phyloP scores from a whole-genome alignment of 1,140 invertebrate species.

The Babylonia areolata region DNA sequence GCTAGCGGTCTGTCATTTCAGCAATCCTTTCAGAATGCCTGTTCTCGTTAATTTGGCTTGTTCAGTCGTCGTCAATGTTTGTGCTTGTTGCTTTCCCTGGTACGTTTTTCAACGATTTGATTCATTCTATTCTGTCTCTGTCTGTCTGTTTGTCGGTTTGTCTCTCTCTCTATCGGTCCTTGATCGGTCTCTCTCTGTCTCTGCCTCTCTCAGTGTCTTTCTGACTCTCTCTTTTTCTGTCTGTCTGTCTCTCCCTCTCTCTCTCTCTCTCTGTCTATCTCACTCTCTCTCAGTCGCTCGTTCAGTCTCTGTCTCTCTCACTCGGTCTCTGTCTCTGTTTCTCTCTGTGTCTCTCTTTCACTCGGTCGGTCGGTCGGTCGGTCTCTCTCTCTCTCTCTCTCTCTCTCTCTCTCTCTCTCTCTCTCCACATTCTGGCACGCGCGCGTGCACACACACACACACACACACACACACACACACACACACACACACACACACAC shows the following conservation, averaged over 20 bases:
- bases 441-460: background rate
- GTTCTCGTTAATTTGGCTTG: background rate
- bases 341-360: background rate
- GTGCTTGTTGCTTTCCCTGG: background rate
- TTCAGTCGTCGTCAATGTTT: background rate
- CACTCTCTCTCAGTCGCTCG: background rate
- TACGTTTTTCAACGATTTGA: slow-evolving; percentile 27
- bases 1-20: background rate
- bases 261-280: background rate
- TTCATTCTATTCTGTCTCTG: slow-evolving; percentile 61
- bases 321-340: background rate
- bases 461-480: slow-evolving; percentile 3
- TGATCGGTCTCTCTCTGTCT: too few species aligned
- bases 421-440: background rate
- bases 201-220: background rate
- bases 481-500: background rate
- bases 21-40: background rate
- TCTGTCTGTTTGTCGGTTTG: background rate
- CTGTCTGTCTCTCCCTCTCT: background rate
- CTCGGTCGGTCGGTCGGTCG: background rate
- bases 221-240: too few species aligned
- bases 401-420: background rate
- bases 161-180: background rate
- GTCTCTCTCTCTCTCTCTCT: too few species aligned
- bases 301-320: background rate